Conservation (phyloP, 2,113 vertebrate species). For the human region DNA sequence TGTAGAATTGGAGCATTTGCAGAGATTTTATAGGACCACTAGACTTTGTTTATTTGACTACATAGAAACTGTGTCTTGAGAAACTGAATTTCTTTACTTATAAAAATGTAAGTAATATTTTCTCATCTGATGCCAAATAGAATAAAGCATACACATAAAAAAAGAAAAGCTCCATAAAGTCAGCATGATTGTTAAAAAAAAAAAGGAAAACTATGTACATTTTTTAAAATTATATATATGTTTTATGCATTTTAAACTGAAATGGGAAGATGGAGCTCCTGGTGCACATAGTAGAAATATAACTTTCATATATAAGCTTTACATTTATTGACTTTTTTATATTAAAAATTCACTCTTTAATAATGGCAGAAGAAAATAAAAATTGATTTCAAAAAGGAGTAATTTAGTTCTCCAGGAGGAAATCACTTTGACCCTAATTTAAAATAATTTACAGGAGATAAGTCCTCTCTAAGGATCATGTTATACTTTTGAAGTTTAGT, state of each 20-base stretch:
- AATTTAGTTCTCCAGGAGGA: slow-evolving; percentile 44
- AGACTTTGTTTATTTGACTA: background rate
- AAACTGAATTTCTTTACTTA: slow-evolving; percentile 15
- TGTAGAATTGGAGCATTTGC: background rate
- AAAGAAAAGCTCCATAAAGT: background rate
- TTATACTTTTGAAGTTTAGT: slow-evolving; percentile 41
- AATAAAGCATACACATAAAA: slow-evolving; percentile 39
- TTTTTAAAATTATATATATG: slow-evolving; percentile 3
- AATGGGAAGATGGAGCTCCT: background rate
- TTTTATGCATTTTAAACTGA: background rate
- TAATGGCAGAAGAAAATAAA: slow-evolving; percentile 46
- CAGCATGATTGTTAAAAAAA: background rate
- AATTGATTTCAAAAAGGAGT: slow-evolving; percentile 55
- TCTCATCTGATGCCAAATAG: background rate
- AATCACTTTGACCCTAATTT: slow-evolving; percentile 51
- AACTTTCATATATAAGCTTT: slow-evolving; percentile 27
- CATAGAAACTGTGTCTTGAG: background rate
- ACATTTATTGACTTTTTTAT: slow-evolving; percentile 37
- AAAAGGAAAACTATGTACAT: background rate
- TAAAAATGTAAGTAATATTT: slow-evolving; percentile 31
- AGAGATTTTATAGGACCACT: background rate
- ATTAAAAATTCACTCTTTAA: slow-evolving; percentile 44
- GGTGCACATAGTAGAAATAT: background rate
- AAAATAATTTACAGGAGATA: slow-evolving; percentile 51
- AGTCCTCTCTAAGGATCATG: background rate